Percentiles rank a stretch among this genome's conserved stretches.
Evolutionary conservation across 1,140 invertebrate species (phyloP).

Genomic region (Aphaenogaster ashmeadi): DNA sequence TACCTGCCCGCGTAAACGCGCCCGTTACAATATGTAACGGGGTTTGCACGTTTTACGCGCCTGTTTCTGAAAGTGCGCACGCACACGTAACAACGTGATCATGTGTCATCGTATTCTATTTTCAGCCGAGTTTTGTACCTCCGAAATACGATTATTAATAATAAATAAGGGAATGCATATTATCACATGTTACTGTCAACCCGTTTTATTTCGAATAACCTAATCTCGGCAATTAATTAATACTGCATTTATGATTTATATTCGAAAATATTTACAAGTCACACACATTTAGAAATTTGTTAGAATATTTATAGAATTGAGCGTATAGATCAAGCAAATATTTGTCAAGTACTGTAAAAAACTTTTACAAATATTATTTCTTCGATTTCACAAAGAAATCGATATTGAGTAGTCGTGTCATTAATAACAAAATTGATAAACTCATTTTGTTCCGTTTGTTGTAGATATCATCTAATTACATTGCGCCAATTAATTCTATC

Average conservation of each 20-base stretch:
- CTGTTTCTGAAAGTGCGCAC: slow-evolving; percentile 45
- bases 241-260: slow-evolving; percentile 18
- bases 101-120: slow-evolving; percentile 37
- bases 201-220: slow-evolving; percentile 32
- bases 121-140: slow-evolving; percentile 33
- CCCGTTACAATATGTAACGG: slow-evolving; percentile 41
- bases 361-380: neutral
- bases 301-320: neutral
- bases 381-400: neutral
- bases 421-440: neutral
- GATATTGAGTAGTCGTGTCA: neutral
- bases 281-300: neutral
- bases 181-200: slow-evolving; percentile 55
- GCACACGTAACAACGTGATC: neutral
- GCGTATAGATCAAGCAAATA: neutral
- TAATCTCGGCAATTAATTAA: slow-evolving; percentile 64
- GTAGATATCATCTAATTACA: neutral
- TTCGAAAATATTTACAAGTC: neutral
- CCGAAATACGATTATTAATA: slow-evolving; percentile 55
- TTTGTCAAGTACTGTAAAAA: neutral
- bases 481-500: neutral
- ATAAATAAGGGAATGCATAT: slow-evolving; percentile 53
- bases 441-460: neutral
- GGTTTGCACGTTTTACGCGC: slow-evolving; percentile 39
- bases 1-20: slow-evolving; percentile 37